A percentile compares a stretch with the other conserved stretches of the same genome.
Evolutionary conservation across 2,113 vertebrate species (phyloP).

Genomic region (Scortum barcoo): DNA sequence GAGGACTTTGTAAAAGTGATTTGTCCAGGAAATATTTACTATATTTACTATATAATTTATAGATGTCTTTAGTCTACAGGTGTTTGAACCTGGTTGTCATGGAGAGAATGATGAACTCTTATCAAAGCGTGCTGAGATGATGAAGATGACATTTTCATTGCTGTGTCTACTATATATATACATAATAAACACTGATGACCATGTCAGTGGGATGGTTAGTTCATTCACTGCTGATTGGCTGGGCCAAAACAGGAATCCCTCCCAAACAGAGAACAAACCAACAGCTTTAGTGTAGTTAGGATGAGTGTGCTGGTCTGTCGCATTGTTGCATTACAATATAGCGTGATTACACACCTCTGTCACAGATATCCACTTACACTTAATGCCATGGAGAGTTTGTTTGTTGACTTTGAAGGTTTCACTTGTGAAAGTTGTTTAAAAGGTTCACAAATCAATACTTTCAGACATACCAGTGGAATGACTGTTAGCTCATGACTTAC

Average conservation of each 20-base stretch:
- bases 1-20: neutral
- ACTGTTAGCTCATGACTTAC: neutral
- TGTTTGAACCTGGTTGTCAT: neutral
- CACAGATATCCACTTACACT: neutral
- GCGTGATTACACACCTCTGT: neutral
- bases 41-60: too few relatives aligned
- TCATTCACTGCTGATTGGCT: neutral
- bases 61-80: neutral
- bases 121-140: neutral
- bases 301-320: too few relatives aligned
- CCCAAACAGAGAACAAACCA: neutral
- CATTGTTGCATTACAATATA: neutral
- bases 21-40: neutral
- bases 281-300: too few relatives aligned
- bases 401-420: too few relatives aligned
- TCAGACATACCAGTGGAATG: too few relatives aligned
- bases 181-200: neutral
- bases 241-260: neutral
- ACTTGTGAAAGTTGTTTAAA: too few relatives aligned
- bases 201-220: neutral
- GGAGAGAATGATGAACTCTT: neutral
- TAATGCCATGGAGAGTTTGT: neutral
- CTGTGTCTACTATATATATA: neutral
- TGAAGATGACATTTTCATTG: neutral
- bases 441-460: too few relatives aligned